Conservation (phyloP, 2,888 invertebrate genomes). For the Artemia sinica region DNA sequence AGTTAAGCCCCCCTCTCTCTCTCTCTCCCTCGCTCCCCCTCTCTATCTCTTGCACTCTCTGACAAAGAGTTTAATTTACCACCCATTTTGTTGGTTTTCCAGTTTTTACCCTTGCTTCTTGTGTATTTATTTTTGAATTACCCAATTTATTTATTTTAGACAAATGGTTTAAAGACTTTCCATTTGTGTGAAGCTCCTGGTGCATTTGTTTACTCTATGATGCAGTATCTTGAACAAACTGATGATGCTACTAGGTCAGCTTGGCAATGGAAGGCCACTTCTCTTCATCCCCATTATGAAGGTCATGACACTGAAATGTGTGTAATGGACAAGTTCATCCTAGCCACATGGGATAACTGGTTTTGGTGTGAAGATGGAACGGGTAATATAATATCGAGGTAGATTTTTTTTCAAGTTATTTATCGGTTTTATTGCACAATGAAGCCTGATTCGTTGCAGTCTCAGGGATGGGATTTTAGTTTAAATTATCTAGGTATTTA, state of each 20-base stretch:
- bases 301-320: not conserved
- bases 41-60: no score
- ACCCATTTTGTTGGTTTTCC: no score
- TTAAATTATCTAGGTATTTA: no score
- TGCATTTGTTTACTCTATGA: not conserved
- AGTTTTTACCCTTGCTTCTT: no score
- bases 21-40: no score
- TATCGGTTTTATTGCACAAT: no score
- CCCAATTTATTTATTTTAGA: no score
- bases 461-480: no score
- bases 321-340: not conserved
- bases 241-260: not conserved
- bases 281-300: not conserved
- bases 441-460: no score
- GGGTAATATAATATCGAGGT: not conserved
- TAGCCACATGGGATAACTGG: not conserved
- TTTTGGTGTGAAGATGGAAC: constrained; percentile 11
- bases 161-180: not conserved
- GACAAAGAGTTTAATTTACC: no score
- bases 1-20: no score
- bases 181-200: constrained; percentile 2
- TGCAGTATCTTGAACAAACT: not conserved
- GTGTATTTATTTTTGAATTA: no score
- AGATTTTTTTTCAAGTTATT: not conserved
- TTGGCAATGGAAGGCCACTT: constrained; percentile 2